Evolutionary conservation across 2,113 vertebrate genomes (phyloP).

Genomic region (Thymallus thymallus): DNA sequence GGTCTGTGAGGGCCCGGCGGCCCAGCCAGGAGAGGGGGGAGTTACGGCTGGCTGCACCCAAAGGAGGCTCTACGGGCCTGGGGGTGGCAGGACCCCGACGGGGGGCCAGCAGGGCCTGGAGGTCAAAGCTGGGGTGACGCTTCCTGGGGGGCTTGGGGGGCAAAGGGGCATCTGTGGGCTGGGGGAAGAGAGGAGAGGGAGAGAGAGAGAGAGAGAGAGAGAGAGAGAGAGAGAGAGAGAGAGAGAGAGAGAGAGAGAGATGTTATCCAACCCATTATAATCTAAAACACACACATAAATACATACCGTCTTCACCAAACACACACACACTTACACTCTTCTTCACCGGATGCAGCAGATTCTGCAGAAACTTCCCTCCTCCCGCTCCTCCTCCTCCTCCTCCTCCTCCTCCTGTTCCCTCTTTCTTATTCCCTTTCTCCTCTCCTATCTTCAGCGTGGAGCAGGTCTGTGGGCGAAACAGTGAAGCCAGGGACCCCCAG

Average conservation of each 20-base stretch:
- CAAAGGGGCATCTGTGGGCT: constrained; percentile 63
- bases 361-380: constrained; percentile 75
- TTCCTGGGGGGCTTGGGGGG: constrained; percentile 73
- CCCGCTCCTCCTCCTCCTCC: constrained; percentile 35
- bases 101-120: constrained; percentile 76
- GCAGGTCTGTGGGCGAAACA: constrained; percentile 75
- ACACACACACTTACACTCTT: constrained; percentile 69
- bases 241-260: not conserved
- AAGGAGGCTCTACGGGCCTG: constrained; percentile 54
- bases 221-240: not conserved
- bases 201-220: not conserved
- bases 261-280: not conserved
- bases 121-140: constrained; percentile 79
- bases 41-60: constrained; percentile 42
- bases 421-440: constrained; percentile 65
- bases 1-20: constrained; percentile 55
- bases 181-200: not conserved
- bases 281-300: not conserved
- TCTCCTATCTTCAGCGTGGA: constrained; percentile 77
- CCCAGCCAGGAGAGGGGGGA: constrained; percentile 78
- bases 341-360: constrained; percentile 73
- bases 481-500: constrained; percentile 76
- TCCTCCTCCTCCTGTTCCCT: constrained; percentile 35
- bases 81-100: constrained; percentile 50
- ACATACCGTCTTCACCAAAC: not conserved